Percentiles rank a stretch among this genome's conserved stretches.
Evolutionary conservation across 2,888 invertebrate species (phyloP).

Genomic region (Limnephilus lunatus): DNA sequence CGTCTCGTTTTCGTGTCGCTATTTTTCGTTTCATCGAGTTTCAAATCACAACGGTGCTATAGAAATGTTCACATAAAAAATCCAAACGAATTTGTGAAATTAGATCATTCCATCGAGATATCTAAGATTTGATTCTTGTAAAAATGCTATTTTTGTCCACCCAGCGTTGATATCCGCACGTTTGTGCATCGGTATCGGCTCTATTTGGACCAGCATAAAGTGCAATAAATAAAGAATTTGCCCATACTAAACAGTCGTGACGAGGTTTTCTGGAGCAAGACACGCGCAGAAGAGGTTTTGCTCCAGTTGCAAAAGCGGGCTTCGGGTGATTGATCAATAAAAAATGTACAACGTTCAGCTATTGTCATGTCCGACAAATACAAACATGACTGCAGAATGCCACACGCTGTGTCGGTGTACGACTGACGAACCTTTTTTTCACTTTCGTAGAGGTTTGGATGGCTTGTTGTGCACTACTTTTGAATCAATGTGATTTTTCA

Average conservation of each 20-base stretch:
- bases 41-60: no score
- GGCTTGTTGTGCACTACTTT: not conserved
- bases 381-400: not conserved
- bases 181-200: not conserved
- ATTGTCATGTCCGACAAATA: not conserved
- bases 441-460: not conserved
- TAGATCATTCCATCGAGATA: no score
- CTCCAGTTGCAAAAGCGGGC: conserved; percentile 22
- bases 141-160: not conserved
- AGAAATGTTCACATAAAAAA: no score
- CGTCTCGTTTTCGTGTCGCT: no score
- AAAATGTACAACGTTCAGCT: not conserved
- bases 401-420: not conserved
- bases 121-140: not conserved
- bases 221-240: conserved; percentile 48
- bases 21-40: no score
- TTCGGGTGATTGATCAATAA: conserved; percentile 29
- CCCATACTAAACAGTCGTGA: conserved; percentile 29
- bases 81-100: no score
- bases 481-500: not conserved
- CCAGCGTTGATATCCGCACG: not conserved
- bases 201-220: conserved; percentile 16
- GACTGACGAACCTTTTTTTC: not conserved
- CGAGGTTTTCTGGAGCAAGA: not conserved
- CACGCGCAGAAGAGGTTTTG: conserved; percentile 19